These are phyloP conservation scores for Drosophila seclusa DNA, from an alignment of 2,888 invertebrate genomes.

Conservation along the genomic window DNA sequence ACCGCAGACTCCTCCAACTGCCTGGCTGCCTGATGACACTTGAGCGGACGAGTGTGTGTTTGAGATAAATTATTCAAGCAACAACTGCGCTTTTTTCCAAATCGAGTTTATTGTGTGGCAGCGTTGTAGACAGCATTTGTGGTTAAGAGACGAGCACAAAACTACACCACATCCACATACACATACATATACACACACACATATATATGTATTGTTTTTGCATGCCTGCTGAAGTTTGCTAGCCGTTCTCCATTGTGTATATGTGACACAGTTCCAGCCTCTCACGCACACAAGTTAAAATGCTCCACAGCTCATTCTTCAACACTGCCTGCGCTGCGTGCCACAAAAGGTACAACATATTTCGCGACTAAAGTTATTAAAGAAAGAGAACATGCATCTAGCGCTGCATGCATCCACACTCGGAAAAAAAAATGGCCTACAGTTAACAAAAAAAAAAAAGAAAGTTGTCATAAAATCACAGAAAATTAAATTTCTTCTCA, in stretches of 20 bases:
- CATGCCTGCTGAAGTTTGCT: constrained; percentile 21
- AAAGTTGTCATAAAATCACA: not conserved
- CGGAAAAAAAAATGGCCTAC: not conserved
- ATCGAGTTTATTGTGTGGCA: constrained; percentile 71
- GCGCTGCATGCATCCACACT: constrained; percentile 6
- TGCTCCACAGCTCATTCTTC: constrained; percentile 59
- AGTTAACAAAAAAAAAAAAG: not conserved
- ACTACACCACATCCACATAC: constrained; percentile 28
- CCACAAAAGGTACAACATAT: constrained; percentile 32
- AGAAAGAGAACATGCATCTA: constrained; percentile 29
- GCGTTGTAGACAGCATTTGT: constrained; percentile 62
- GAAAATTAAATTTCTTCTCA: rapidly evolving
- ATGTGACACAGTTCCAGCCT: constrained; percentile 60
- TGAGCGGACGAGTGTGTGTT: constrained; percentile 39
- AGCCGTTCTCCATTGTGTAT: constrained; percentile 12
- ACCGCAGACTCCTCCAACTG: constrained; percentile 33
- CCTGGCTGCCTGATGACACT: constrained; percentile 25
- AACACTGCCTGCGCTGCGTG: constrained; percentile 35
- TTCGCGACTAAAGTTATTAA: constrained; percentile 53
- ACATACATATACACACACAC: not conserved
- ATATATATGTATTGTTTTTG: constrained; percentile 5
- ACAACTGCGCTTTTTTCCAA: constrained; percentile 73
- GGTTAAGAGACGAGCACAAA: constrained; percentile 54
- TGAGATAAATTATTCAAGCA: constrained; percentile 77
- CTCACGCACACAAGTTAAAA: constrained; percentile 35